A percentile compares a stretch with the other conserved stretches of the same genome.
Evolutionary conservation across 1,140 invertebrate genomes (phyloP).

Genomic region (Lerema accius): DNA sequence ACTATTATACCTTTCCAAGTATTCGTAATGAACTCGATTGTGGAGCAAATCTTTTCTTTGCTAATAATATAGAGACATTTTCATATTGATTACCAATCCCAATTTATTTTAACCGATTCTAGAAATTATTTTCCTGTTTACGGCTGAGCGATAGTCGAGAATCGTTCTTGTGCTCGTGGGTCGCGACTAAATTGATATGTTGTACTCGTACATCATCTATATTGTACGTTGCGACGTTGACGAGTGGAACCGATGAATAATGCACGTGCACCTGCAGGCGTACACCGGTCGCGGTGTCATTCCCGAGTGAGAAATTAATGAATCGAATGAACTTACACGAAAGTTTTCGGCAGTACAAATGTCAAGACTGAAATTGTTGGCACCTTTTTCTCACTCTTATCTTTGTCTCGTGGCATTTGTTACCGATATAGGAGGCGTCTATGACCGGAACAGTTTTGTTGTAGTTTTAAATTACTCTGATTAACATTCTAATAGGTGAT

Average conservation of each 20-base stretch:
- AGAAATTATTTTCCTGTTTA: background rate
- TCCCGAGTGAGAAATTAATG: slow-evolving; percentile 9
- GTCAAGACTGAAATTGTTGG: slow-evolving; percentile 17
- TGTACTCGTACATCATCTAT: too few species aligned
- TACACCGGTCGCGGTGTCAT: slow-evolving; percentile 4
- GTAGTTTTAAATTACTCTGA: background rate
- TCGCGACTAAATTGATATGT: too few species aligned
- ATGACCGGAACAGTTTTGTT: slow-evolving; percentile 1
- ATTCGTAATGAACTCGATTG: too few species aligned
- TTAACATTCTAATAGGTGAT: too few species aligned
- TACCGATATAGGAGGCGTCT: background rate
- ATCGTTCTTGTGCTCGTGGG: too few species aligned
- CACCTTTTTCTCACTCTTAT: slow-evolving; percentile 7
- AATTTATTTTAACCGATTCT: too few species aligned
- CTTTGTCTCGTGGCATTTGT: slow-evolving; percentile 10
- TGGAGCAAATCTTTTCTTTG: too few species aligned
- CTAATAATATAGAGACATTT: too few species aligned
- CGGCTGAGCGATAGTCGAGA: too few species aligned
- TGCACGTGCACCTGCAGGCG: too few species aligned
- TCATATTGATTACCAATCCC: too few species aligned
- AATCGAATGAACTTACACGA: slow-evolving; percentile 12
- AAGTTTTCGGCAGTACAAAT: slow-evolving; percentile 8
- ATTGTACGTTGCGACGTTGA: background rate
- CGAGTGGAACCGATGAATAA: slow-evolving; percentile 6
- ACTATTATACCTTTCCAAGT: too few species aligned